These are phyloP conservation scores for Aplodontia rufa DNA, from an alignment of 2,113 vertebrate species.

Conservation along the genomic window DNA sequence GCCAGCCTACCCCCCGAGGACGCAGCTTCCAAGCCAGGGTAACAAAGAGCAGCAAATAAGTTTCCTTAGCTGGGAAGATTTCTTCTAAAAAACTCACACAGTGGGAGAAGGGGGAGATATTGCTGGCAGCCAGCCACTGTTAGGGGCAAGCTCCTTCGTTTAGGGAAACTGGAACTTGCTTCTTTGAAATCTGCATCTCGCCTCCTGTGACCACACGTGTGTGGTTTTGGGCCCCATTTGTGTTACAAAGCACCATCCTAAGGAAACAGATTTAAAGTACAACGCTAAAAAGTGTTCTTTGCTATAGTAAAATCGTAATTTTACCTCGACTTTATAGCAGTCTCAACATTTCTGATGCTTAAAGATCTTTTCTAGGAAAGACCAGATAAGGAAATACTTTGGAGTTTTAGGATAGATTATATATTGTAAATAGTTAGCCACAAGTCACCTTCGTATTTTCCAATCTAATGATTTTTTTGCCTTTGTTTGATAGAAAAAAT, in stretches of 20 bases:
- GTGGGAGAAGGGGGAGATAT: neutral
- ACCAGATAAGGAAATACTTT: neutral
- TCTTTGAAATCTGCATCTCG: neutral
- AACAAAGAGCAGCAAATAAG: neutral
- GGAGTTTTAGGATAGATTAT: neutral
- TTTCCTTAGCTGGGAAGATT: neutral
- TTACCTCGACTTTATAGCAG: neutral
- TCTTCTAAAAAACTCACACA: neutral
- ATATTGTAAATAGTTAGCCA: neutral
- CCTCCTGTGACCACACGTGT: neutral
- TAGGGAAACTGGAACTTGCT: neutral
- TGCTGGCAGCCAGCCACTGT: neutral
- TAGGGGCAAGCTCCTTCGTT: neutral
- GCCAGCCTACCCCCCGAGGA: neutral
- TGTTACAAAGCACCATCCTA: neutral
- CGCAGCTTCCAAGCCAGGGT: neutral
- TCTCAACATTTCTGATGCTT: neutral
- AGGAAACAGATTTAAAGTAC: neutral
- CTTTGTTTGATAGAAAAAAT: neutral
- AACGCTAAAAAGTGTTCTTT: neutral
- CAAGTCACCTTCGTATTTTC: neutral
- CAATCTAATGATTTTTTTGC: neutral
- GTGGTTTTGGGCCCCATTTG: neutral
- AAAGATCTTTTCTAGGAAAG: neutral
- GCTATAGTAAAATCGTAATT: neutral